Evolutionary conservation across 2,797 vertebrate genomes (phyloP).

Genomic region (Setipinna tenuifilis): DNA sequence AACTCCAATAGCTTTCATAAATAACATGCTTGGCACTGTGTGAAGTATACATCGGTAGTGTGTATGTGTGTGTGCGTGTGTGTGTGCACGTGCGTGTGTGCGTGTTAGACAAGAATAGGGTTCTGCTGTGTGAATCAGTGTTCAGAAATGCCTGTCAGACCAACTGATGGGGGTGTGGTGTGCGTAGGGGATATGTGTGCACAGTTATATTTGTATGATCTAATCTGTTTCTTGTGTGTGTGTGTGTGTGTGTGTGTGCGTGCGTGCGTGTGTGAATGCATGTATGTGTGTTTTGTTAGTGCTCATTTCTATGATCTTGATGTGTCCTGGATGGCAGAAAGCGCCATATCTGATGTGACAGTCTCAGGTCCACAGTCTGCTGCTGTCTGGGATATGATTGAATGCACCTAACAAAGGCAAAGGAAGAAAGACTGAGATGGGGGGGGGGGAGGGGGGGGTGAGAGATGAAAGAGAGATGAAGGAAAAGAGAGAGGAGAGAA

Average conservation of each 20-base stretch:
- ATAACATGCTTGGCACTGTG: slow-evolving; percentile 24
- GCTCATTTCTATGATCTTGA: too few relatives aligned
- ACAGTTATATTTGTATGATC: too few relatives aligned
- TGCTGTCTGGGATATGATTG: neutral
- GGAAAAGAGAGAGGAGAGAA: neutral
- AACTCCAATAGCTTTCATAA: slow-evolving; percentile 35
- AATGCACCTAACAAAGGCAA: neutral
- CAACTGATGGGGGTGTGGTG: neutral
- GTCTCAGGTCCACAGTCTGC: neutral
- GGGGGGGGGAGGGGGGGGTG: too few relatives aligned
- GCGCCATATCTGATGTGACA: neutral
- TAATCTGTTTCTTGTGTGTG: neutral
- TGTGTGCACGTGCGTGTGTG: neutral
- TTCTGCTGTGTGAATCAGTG: neutral
- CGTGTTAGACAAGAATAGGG: neutral
- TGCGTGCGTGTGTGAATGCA: neutral
- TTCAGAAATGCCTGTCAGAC: neutral
- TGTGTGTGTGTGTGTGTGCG: neutral
- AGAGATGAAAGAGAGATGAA: slow-evolving; percentile 24
- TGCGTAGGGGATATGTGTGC: too few relatives aligned
- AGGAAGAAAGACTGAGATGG: neutral
- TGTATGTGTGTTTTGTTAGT: neutral
- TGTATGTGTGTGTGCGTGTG: slow-evolving; percentile 25
- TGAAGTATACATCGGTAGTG: slow-evolving; percentile 1
- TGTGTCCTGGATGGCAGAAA: neutral